A percentile compares a stretch with the other conserved stretches of the same genome.
These are phyloP conservation scores for Trichonephila clavata DNA, from an alignment of 1,140 invertebrate species.

Conservation along the genomic window DNA sequence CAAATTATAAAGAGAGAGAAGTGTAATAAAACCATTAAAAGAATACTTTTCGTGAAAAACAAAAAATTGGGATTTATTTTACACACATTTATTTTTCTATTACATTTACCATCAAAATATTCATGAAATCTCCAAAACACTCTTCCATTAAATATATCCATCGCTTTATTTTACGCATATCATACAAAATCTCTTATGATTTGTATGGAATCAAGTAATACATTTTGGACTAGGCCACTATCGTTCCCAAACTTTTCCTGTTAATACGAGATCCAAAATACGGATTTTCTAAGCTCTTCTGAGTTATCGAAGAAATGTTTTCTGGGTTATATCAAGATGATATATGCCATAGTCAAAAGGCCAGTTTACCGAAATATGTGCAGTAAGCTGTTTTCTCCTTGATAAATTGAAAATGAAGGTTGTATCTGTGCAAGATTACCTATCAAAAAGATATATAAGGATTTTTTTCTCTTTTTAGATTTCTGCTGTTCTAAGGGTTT, in stretches of 20 bases:
- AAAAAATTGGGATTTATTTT: too few species aligned
- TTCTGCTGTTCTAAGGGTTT: neutral
- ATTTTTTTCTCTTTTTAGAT: neutral
- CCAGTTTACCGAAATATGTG: neutral
- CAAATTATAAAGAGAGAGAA: too few species aligned
- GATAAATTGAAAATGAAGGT: conserved; percentile 37
- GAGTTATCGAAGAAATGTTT: neutral
- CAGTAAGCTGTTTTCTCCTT: neutral
- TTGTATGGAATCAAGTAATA: too few species aligned
- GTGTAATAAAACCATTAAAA: too few species aligned
- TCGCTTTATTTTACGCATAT: too few species aligned
- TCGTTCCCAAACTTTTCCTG: neutral
- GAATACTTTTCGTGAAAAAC: too few species aligned
- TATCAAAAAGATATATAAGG: neutral
- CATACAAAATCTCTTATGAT: too few species aligned
- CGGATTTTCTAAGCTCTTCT: neutral
- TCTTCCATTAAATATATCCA: too few species aligned
- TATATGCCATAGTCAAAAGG: neutral
- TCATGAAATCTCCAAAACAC: too few species aligned
- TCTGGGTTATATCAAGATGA: conserved; percentile 1
- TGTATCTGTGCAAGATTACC: conserved; percentile 1
- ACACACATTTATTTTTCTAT: too few species aligned
- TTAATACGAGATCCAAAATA: neutral
- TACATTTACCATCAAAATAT: too few species aligned
- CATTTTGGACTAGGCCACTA: too few species aligned